phyloP scores from a whole-genome alignment of 2,888 invertebrate species.

The Volucella bombylans region DNA sequence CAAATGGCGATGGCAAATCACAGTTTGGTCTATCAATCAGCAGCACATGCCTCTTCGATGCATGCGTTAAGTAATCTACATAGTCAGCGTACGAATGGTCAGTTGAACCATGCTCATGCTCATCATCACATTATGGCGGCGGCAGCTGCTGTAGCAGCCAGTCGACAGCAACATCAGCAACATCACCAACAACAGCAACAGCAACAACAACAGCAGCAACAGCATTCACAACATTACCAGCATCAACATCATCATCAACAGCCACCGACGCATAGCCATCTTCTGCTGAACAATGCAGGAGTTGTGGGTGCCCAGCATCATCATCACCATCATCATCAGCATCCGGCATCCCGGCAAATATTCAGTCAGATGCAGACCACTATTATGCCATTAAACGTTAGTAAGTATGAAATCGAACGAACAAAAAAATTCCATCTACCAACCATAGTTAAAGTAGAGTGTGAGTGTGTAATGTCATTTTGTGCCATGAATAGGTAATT shows the following conservation, averaged over 20 bases:
- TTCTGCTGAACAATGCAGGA: slow-evolving; percentile 65
- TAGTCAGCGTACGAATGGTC: slow-evolving; percentile 79
- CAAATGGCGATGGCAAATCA: slow-evolving; percentile 82
- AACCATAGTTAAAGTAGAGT: too few species aligned
- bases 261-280: slow-evolving; percentile 58
- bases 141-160: slow-evolving; percentile 79
- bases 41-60: slow-evolving; percentile 81
- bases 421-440: slow-evolving; percentile 6
- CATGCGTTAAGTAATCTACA: slow-evolving; percentile 81
- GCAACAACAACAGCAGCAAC: slow-evolving; percentile 69
- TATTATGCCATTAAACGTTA: slow-evolving; percentile 82
- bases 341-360: slow-evolving; percentile 78
- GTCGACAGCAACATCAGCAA: slow-evolving; percentile 77
- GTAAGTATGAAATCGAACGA: slow-evolving; percentile 80
- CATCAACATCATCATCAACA: slow-evolving; percentile 74
- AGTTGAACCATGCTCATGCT: slow-evolving; percentile 72
- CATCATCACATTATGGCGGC: slow-evolving; percentile 81
- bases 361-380: slow-evolving; percentile 82
- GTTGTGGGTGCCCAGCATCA: slow-evolving; percentile 58
- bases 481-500: slow-evolving; percentile 66
- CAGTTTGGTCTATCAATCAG: slow-evolving; percentile 82
- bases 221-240: slow-evolving; percentile 61
- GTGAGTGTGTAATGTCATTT: slow-evolving; percentile 40
- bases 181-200: slow-evolving; percentile 76
- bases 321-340: slow-evolving; percentile 73